phyloP scores from a whole-genome alignment of 2,113 vertebrate species.

The Hypanus sabinus region DNA sequence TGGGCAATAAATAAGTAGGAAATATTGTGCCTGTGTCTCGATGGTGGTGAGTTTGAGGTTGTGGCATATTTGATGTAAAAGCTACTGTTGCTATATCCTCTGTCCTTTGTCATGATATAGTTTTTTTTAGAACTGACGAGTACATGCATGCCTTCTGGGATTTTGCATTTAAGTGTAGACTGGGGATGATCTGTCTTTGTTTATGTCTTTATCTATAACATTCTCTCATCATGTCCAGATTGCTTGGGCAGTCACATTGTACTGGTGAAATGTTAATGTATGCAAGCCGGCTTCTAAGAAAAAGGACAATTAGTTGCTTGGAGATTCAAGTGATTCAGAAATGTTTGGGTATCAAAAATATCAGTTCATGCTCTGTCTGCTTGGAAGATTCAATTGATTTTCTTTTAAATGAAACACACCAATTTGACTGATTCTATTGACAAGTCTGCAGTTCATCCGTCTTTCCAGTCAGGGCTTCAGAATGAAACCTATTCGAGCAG shows the following conservation, averaged over 20 bases:
- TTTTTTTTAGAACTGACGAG: no score
- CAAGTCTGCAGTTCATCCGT: not conserved
- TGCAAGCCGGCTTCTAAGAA: not conserved
- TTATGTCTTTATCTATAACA: not conserved
- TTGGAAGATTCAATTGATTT: not conserved
- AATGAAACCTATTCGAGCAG: not conserved
- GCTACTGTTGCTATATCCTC: no score
- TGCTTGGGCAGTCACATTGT: not conserved
- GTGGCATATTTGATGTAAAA: no score
- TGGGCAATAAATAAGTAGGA: no score
- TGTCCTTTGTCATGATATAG: no score
- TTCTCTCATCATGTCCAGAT: not conserved
- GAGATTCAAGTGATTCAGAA: not conserved
- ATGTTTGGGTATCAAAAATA: not conserved
- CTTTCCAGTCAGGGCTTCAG: not conserved
- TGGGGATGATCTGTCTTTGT: no score
- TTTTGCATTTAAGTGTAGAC: no score
- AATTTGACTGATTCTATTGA: not conserved
- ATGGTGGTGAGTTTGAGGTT: no score
- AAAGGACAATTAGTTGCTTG: not conserved
- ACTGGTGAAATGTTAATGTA: not conserved
- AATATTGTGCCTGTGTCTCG: no score
- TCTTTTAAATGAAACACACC: not conserved
- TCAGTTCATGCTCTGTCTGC: not conserved
- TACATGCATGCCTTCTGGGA: no score